Evolutionary conservation across 2,888 invertebrate genomes (phyloP).

Genomic region (Cremastinae sp.): DNA sequence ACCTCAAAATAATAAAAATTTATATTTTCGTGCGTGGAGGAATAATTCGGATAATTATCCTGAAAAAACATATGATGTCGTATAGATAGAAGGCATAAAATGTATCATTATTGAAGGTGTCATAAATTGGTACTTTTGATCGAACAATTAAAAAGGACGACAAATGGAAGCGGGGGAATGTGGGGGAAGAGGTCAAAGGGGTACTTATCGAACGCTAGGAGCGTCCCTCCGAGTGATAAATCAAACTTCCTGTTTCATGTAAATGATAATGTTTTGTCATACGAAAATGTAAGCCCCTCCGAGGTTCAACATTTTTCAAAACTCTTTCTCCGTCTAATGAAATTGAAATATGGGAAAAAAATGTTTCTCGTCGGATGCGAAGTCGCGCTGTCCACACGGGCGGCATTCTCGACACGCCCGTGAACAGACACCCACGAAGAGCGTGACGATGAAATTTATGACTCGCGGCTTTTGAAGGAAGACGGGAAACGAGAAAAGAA

Average conservation of each 20-base stretch:
- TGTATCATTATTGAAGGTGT: background rate
- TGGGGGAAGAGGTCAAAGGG: constrained; percentile 34
- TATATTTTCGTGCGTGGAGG: background rate
- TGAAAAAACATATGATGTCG: too few relatives aligned
- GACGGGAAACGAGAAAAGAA: background rate
- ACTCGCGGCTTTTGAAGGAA: constrained; percentile 2
- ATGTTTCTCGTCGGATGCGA: background rate
- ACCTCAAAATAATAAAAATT: constrained; percentile 6
- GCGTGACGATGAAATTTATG: constrained; percentile 44
- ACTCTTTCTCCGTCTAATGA: background rate
- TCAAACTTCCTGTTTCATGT: constrained; percentile 43
- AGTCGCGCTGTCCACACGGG: constrained; percentile 19
- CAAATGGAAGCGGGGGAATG: constrained; percentile 14
- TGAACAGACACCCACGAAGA: constrained; percentile 52
- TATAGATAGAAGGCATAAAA: background rate
- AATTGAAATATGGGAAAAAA: background rate
- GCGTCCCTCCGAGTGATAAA: constrained; percentile 52
- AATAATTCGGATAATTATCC: too few relatives aligned
- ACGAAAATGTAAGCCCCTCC: background rate
- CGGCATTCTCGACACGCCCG: constrained; percentile 55
- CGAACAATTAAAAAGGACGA: constrained; percentile 13
- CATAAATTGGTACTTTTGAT: background rate
- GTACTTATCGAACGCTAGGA: constrained; percentile 50
- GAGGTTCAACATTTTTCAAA: background rate
- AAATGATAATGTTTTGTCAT: background rate